phyloP scores from a whole-genome alignment of 2,113 vertebrate genomes.

The Erpornis zantholeuca region DNA sequence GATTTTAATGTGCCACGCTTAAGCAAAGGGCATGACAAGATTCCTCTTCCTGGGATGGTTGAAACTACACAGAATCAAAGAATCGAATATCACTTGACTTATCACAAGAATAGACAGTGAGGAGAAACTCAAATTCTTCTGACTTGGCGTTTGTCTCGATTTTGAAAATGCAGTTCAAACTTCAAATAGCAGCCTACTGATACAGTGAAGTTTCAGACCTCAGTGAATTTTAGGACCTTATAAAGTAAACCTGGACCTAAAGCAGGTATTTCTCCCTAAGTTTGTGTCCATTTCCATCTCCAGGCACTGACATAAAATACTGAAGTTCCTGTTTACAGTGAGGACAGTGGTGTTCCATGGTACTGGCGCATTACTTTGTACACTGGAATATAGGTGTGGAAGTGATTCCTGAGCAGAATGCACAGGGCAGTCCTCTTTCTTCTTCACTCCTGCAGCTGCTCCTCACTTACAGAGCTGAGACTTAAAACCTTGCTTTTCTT shows the following conservation, averaged over 20 bases:
- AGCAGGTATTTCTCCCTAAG: not conserved
- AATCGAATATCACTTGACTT: not conserved
- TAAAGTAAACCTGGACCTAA: not conserved
- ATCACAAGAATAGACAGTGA: not conserved
- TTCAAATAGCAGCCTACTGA: not conserved
- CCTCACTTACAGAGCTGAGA: not conserved
- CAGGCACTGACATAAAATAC: not conserved
- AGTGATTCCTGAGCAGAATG: not conserved
- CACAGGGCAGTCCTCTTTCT: not conserved
- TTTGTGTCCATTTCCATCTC: not conserved
- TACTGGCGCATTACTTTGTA: not conserved
- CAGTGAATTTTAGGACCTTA: not conserved
- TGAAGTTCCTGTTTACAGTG: not conserved
- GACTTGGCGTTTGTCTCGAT: not conserved
- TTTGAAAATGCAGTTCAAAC: not conserved
- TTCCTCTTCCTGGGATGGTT: not conserved
- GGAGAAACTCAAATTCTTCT: not conserved
- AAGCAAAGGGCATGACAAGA: not conserved
- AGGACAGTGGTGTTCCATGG: not conserved
- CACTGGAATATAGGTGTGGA: not conserved
- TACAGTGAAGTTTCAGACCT: not conserved
- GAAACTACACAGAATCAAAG: not conserved
- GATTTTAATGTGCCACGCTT: not conserved
- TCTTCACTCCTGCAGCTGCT: not conserved
- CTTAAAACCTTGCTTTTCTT: not conserved